These are phyloP conservation scores for Cuculus canorus DNA, from an alignment of 2,797 vertebrate species.

Conservation along the genomic window DNA sequence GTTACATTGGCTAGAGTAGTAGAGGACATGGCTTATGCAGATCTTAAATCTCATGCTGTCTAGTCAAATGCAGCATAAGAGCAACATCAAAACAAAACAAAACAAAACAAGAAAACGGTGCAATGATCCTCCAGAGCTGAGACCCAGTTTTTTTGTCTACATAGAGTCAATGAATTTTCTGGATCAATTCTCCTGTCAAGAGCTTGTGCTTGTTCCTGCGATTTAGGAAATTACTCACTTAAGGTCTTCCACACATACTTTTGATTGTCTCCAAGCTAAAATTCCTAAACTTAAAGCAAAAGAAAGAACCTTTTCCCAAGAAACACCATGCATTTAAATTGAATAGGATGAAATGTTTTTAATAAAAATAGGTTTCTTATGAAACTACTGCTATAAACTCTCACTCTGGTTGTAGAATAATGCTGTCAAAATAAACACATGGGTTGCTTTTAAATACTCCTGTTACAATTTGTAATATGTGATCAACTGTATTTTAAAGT, in stretches of 20 bases:
- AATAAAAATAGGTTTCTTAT: background rate
- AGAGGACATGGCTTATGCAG: background rate
- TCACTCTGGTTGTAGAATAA: background rate
- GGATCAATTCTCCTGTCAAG: background rate
- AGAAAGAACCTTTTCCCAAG: background rate
- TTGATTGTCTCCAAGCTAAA: background rate
- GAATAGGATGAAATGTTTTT: background rate
- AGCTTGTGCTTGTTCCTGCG: background rate
- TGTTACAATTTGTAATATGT: background rate
- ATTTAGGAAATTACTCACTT: background rate
- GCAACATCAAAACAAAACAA: background rate
- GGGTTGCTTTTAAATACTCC: background rate
- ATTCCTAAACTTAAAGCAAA: background rate
- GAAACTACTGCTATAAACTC: background rate
- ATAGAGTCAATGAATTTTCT: background rate
- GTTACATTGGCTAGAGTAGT: background rate
- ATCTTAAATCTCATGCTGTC: background rate
- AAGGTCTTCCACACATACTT: background rate
- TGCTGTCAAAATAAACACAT: background rate
- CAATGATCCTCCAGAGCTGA: background rate
- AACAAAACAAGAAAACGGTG: background rate
- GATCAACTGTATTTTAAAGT: background rate
- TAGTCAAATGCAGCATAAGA: background rate
- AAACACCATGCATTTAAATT: background rate
- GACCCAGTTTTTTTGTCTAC: rapidly evolving